phyloP scores from a whole-genome alignment of 2,113 vertebrate species.

The Hippoglossus stenolepis region DNA sequence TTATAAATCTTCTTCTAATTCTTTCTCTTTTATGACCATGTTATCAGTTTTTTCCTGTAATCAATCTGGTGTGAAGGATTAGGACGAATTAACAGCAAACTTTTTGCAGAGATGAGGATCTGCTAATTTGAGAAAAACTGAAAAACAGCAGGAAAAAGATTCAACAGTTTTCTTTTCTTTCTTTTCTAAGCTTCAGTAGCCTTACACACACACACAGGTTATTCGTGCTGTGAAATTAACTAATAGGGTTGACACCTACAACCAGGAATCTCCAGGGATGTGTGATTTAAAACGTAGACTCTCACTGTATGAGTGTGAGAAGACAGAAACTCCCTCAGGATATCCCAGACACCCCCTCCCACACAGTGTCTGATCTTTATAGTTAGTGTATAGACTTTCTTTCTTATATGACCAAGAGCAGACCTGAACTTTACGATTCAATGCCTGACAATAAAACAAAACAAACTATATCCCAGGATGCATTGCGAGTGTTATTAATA shows the following conservation, averaged over 20 bases:
- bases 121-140: neutral
- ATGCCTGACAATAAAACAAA: neutral
- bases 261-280: slow-evolving; percentile 11
- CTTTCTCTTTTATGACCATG: neutral
- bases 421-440: neutral
- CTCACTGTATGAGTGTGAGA: slow-evolving; percentile 10
- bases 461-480: slow-evolving; percentile 15
- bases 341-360: neutral
- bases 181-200: neutral
- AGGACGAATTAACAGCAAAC: neutral
- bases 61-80: neutral
- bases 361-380: neutral
- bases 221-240: slow-evolving; percentile 27
- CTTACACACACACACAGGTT: slow-evolving; percentile 3
- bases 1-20: neutral
- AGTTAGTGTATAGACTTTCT: neutral
- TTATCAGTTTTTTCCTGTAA: neutral
- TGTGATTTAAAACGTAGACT: slow-evolving; percentile 4
- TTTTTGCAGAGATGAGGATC: neutral
- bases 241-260: slow-evolving; percentile 35
- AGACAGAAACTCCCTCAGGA: slow-evolving; percentile 30
- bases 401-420: neutral
- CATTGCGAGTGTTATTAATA: slow-evolving; percentile 16
- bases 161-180: neutral
- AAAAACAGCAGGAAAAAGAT: too few relatives aligned